A percentile compares a stretch with the other conserved stretches of the same genome.
Conservation (phyloP, 2,888 invertebrate genomes). For the Nysson spinosus region DNA sequence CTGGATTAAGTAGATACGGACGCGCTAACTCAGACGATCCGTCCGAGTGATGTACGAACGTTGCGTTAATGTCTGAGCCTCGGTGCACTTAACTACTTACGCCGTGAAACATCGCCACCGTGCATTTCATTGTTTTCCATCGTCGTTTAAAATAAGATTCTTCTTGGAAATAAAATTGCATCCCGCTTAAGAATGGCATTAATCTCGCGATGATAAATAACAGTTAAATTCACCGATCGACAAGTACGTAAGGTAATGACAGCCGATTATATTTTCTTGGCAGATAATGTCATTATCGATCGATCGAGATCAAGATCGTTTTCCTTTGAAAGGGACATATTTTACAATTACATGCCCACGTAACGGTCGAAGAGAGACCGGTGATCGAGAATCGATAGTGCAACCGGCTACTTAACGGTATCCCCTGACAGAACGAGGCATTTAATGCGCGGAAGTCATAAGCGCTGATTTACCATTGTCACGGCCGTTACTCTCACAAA, state of each 20-base stretch:
- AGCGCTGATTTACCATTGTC: conserved; percentile 59
- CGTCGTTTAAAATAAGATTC: background rate
- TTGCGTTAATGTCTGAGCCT: conserved; percentile 42
- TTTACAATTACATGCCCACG: conserved; percentile 47
- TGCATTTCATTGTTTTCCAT: conserved; percentile 10
- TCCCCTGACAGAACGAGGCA: conserved; percentile 14
- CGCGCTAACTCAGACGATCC: conserved; percentile 31
- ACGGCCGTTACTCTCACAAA: conserved; percentile 51
- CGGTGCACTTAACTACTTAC: conserved; percentile 42
- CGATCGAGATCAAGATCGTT: background rate
- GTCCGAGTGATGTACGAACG: conserved; percentile 22
- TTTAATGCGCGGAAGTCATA: conserved; percentile 51
- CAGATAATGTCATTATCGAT: conserved; percentile 33
- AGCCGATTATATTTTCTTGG: too few relatives aligned
- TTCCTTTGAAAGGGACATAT: conserved; percentile 11
- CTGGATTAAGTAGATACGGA: conserved; percentile 48
- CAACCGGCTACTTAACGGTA: conserved; percentile 26
- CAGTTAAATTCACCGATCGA: too few relatives aligned
- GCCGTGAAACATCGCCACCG: background rate
- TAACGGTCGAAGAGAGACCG: conserved; percentile 37
- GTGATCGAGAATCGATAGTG: conserved; percentile 34
- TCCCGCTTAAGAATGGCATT: too few relatives aligned
- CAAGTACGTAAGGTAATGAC: too few relatives aligned
- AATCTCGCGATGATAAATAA: too few relatives aligned
- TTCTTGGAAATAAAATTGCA: too few relatives aligned